Percentiles rank a stretch among this genome's conserved stretches.
Conservation (phyloP, 2,888 invertebrate species). For the Drosophila lutescens region DNA sequence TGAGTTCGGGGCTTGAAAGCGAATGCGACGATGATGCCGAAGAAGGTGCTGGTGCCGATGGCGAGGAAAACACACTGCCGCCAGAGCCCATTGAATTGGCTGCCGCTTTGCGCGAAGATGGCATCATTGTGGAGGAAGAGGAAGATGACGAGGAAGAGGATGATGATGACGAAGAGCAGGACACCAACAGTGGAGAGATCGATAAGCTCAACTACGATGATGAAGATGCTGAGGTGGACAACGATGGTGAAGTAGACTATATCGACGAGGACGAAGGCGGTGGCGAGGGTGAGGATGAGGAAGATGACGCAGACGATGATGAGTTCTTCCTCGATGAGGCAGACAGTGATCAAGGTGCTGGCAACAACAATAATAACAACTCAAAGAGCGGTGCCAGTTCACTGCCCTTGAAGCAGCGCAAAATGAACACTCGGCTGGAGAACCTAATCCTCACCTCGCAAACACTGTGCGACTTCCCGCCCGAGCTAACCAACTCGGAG, state of each 20-base stretch:
- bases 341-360: constrained; percentile 45
- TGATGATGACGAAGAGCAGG: constrained; percentile 69
- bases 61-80: constrained; percentile 68
- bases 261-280: constrained; percentile 79
- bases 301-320: constrained; percentile 74
- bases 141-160: constrained; percentile 64
- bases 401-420: constrained; percentile 73
- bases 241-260: constrained; percentile 76
- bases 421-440: constrained; percentile 80
- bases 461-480: constrained; percentile 83
- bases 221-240: constrained; percentile 65
- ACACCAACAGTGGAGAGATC: constrained; percentile 78
- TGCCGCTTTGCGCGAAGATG: constrained; percentile 50
- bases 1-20: constrained; percentile 51
- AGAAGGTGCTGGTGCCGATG: constrained; percentile 35
- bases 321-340: constrained; percentile 69
- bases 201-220: constrained; percentile 68
- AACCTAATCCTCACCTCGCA: constrained; percentile 82
- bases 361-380: constrained; percentile 34
- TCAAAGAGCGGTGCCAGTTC: constrained; percentile 51
- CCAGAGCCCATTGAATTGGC: constrained; percentile 68
- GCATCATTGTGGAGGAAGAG: constrained; percentile 62
- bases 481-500: constrained; percentile 82
- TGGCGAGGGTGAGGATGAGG: constrained; percentile 72
- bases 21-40: constrained; percentile 42